Base-by-base conservation (phyloP, 2,888 invertebrate genomes). In the Rhogogaster chlorosoma region DNA sequence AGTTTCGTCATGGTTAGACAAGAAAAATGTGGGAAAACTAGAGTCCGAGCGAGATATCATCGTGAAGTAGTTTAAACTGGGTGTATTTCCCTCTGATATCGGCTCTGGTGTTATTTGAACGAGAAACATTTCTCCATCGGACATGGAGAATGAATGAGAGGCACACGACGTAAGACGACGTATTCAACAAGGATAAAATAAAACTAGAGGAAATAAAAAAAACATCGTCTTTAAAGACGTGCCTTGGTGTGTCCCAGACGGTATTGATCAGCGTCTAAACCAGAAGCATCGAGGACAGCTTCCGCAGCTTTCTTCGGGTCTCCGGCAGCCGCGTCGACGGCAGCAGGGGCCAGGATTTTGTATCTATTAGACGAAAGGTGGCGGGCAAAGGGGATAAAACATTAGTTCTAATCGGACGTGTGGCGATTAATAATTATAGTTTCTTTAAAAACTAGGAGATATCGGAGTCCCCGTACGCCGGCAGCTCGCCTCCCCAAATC, bases 191-290 rank as follows among this genome's bases (percentile, higher is more conserved):
- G 89, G 77, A 77, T 15, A 67, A 29, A 67, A 67, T 1, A 32
- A 67, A 57, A 36, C 49, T 82, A 86, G 64, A 49, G 18, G 82
- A 78, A 29, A 70, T 70, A 18, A 75, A 38, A 38, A 61, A 38
- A 38, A 61, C 49, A 84, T 26, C 75, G 53, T 83, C 49, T 57
- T 18, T 26, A 1, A 7, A 42, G 91, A 96, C 97, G 96, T 97
- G 99, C 99, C 97, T 99, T 99, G 95, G 99, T 99, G 95, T 98
- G 97, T 96, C 99, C 99, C 94, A 99, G 96, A 96, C 99, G 98
- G 95, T 97, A 99, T 93, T 97, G 97, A 94, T 99, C 99, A 89
- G 96, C 94, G 94, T 97, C 98, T 94, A 99, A 96, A 93, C 96
- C 96, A 89, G 97, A 96, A 88, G 96, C 95, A 85, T 97, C 97